These are phyloP conservation scores for Dromococcyx pavoninus DNA, from an alignment of 2,797 vertebrate species.

Conservation along the genomic window DNA sequence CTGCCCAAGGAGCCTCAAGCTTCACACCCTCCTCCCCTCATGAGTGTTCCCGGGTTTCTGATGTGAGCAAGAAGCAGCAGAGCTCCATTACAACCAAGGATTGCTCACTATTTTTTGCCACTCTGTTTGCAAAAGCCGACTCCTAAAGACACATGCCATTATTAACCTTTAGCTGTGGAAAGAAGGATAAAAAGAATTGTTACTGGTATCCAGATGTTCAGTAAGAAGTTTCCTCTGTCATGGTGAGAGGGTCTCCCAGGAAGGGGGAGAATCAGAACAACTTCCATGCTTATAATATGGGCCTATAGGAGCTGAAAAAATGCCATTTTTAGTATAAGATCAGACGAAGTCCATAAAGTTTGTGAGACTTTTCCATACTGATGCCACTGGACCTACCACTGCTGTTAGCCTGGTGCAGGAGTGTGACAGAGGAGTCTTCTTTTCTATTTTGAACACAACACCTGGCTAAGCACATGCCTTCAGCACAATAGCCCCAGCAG, in stretches of 20 bases:
- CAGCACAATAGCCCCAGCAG: neutral
- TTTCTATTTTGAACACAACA: neutral
- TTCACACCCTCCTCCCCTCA: fast-evolving
- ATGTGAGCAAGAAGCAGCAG: neutral
- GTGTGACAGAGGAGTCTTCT: fast-evolving
- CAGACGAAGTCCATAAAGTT: neutral
- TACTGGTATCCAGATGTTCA: neutral
- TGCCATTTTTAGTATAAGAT: neutral
- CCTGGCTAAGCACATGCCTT: neutral
- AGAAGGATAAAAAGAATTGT: neutral
- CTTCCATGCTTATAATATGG: neutral
- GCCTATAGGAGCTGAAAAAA: neutral
- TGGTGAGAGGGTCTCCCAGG: neutral
- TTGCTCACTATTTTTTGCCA: neutral
- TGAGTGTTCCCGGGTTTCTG: neutral
- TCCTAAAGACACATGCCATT: neutral
- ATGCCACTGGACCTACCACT: neutral
- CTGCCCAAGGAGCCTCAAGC: neutral
- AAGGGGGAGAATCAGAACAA: neutral
- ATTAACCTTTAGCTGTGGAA: neutral
- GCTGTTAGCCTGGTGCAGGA: neutral
- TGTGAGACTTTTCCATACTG: neutral
- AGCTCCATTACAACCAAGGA: neutral
- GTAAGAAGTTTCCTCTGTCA: neutral
- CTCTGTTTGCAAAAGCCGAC: neutral